Evolutionary conservation across 1,140 invertebrate genomes (phyloP).

Genomic region (Drosophila mojavensis): DNA sequence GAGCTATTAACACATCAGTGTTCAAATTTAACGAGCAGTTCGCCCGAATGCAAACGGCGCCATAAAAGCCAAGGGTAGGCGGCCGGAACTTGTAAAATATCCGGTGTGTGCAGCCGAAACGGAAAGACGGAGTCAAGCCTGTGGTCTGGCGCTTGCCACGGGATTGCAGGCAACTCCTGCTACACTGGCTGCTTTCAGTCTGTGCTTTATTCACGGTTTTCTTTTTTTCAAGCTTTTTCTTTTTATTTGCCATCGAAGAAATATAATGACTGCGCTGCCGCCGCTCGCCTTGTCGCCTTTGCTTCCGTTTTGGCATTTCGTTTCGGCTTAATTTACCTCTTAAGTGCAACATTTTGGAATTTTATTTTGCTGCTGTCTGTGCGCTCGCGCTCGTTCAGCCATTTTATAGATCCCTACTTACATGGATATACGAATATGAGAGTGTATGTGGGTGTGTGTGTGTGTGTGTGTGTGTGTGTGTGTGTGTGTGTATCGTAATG

Average conservation of each 20-base stretch:
- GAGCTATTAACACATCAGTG: conserved; percentile 77
- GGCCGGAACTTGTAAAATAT: conserved; percentile 77
- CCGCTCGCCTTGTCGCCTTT: conserved; percentile 17
- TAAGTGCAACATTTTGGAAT: conserved; percentile 43
- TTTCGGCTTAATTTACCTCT: conserved; percentile 43
- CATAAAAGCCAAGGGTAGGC: conserved; percentile 39
- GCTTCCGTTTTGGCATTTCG: conserved; percentile 50
- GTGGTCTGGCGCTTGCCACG: conserved; percentile 2
- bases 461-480: too few relatives aligned
- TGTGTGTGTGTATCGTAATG: neutral
- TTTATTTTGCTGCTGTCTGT: conserved; percentile 35
- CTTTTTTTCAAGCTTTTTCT: neutral
- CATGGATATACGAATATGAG: neutral
- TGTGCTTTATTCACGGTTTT: neutral
- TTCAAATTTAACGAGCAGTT: conserved; percentile 75
- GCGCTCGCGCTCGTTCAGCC: conserved; percentile 9
- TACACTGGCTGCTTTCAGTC: conserved; percentile 24
- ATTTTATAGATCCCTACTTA: conserved; percentile 11
- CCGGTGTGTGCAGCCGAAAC: conserved; percentile 61
- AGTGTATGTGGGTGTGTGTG: neutral
- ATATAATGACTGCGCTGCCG: conserved; percentile 62
- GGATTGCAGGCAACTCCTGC: conserved; percentile 1
- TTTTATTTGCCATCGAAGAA: conserved; percentile 50
- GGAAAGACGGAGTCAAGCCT: conserved; percentile 26
- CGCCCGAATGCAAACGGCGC: conserved; percentile 16